A percentile compares a stretch with the other conserved stretches of the same genome.
These are phyloP conservation scores for Bellardia pandia DNA, from an alignment of 2,888 invertebrate species.

Conservation along the genomic window DNA sequence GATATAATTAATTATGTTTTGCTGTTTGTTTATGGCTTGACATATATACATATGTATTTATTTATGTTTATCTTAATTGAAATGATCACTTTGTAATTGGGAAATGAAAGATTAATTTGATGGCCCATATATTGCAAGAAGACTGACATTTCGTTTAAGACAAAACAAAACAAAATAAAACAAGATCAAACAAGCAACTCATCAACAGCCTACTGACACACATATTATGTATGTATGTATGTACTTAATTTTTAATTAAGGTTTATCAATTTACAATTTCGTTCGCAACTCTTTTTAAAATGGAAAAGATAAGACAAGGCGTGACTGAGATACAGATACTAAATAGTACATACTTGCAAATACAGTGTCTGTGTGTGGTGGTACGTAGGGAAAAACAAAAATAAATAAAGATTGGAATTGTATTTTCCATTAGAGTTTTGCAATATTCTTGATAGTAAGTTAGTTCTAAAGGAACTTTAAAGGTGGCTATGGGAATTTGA, in stretches of 20 bases:
- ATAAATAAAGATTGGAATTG: background rate
- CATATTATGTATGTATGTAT: background rate
- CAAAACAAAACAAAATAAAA: background rate
- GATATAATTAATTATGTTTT: slow-evolving; percentile 46
- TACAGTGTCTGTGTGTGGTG: too few species aligned
- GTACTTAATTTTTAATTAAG: slow-evolving; percentile 43
- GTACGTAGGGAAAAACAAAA: background rate
- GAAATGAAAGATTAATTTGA: slow-evolving; percentile 65
- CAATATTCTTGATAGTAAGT: too few species aligned
- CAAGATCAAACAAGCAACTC: background rate
- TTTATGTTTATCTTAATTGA: slow-evolving; percentile 59
- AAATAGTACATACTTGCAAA: too few species aligned
- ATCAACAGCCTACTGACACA: slow-evolving; percentile 41
- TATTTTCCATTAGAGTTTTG: background rate
- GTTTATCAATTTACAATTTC: slow-evolving; percentile 34
- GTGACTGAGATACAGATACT: background rate
- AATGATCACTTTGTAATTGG: slow-evolving; percentile 63
- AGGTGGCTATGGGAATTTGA: too few species aligned
- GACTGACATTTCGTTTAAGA: slow-evolving; percentile 18
- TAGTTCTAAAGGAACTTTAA: too few species aligned
- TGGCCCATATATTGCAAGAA: slow-evolving; percentile 57
- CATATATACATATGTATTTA: slow-evolving; percentile 6
- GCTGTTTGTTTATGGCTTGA: slow-evolving; percentile 26
- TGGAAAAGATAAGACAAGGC: slow-evolving; percentile 27
- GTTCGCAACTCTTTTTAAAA: slow-evolving; percentile 35